Conservation (phyloP, 2,888 invertebrate genomes). For the Phymatocera aterrima region DNA sequence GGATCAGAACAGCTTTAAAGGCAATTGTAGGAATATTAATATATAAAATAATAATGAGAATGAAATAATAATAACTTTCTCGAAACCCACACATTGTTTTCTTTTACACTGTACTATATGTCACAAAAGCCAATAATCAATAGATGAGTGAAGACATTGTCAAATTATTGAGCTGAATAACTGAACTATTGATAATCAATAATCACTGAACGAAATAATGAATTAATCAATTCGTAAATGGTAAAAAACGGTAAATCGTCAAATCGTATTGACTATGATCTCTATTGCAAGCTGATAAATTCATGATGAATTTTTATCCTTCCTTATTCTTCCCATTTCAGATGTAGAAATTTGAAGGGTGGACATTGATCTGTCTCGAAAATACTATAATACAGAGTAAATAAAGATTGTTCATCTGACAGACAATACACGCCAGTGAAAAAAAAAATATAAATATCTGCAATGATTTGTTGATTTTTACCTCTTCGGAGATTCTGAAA, state of each 20-base stretch:
- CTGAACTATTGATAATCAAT: neutral
- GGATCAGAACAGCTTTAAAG: no score
- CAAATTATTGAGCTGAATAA: neutral
- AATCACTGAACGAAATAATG: neutral
- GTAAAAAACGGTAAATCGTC: no score
- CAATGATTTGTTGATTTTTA: conserved; percentile 49
- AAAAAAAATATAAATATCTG: no score
- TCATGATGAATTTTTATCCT: neutral
- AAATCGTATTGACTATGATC: no score
- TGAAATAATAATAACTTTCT: neutral
- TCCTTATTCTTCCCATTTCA: no score
- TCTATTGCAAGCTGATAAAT: no score
- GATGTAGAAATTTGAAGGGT: no score
- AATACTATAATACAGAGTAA: no score
- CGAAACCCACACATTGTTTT: conserved; percentile 1
- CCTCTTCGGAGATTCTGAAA: conserved; percentile 71
- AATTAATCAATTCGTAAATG: neutral
- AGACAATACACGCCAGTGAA: neutral
- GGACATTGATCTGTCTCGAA: no score
- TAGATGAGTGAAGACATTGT: neutral
- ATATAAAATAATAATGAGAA: neutral
- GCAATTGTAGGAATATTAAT: neutral
- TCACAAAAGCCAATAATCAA: neutral
- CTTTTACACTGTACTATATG: neutral
- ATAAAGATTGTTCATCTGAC: neutral